A percentile compares a stretch with the other conserved stretches of the same genome.
These are phyloP conservation scores for Lepidochrysops patricia DNA, from an alignment of 2,888 invertebrate species.

Conservation along the genomic window DNA sequence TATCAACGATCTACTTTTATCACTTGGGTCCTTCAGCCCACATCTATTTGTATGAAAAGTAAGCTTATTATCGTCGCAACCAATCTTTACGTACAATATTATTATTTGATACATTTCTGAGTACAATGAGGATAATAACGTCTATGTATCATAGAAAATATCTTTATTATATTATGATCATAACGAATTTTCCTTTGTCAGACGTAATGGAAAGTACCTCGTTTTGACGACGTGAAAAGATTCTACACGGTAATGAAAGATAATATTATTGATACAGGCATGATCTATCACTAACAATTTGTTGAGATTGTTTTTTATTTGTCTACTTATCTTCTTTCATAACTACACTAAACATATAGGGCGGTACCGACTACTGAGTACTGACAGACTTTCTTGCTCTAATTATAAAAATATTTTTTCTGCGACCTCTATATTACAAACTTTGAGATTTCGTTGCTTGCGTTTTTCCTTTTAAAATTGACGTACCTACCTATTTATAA, in stretches of 20 bases:
- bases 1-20: no score
- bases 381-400: no score
- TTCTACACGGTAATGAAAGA: constrained; percentile 37
- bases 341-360: no score
- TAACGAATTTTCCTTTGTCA: constrained; percentile 32
- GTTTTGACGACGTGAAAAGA: constrained; percentile 38
- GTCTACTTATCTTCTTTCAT: background rate
- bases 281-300: constrained; percentile 26
- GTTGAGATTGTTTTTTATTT: background rate
- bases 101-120: constrained; percentile 4
- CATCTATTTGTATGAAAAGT: background rate
- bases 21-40: no score
- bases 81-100: background rate
- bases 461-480: no score
- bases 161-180: constrained; percentile 17
- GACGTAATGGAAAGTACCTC: constrained; percentile 47
- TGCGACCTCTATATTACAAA: no score
- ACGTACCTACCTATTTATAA: no score
- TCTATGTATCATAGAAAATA: constrained; percentile 7
- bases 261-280: constrained; percentile 19
- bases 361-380: no score
- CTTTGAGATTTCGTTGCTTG: no score
- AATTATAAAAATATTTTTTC: no score
- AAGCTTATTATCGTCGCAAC: background rate
- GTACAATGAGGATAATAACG: background rate